Evolutionary conservation across 2,797 vertebrate species (phyloP).

Genomic region (Danio choprae): DNA sequence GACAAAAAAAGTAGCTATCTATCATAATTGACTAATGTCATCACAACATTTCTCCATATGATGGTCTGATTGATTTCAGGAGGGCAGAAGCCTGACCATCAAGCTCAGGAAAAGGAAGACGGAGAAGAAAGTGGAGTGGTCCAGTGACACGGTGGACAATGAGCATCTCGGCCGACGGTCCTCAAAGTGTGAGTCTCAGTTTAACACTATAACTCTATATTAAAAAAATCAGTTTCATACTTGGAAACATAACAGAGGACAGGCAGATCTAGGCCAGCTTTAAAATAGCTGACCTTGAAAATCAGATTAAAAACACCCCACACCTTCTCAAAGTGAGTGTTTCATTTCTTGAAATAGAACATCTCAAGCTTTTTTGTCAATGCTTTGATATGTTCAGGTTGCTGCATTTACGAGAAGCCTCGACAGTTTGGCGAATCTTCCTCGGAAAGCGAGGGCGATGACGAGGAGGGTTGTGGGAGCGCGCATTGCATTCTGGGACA

Average conservation of each 20-base stretch:
- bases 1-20: no score
- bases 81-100: conserved; percentile 91
- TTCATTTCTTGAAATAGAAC: not conserved
- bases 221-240: not conserved
- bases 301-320: not conserved
- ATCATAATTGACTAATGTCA: no score
- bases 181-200: conserved; percentile 88
- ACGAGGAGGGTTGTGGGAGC: conserved; percentile 89
- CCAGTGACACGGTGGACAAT: conserved; percentile 94
- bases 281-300: conserved; percentile 43
- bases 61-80: conserved; percentile 70
- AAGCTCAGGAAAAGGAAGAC: conserved; percentile 93
- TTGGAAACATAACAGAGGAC: not conserved
- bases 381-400: conserved; percentile 75
- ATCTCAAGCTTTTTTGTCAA: not conserved
- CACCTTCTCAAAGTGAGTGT: not conserved
- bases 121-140: conserved; percentile 95
- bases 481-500: conserved; percentile 91
- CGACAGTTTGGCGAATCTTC: conserved; percentile 91
- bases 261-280: conserved; percentile 26
- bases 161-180: conserved; percentile 92
- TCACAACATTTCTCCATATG: not conserved
- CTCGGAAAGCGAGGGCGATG: conserved; percentile 91
- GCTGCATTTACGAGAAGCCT: conserved; percentile 94
- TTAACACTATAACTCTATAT: not conserved